Percentiles rank a stretch among this genome's conserved stretches.
phyloP scores from a whole-genome alignment of 2,113 vertebrate species.

The Barbus barbus region DNA sequence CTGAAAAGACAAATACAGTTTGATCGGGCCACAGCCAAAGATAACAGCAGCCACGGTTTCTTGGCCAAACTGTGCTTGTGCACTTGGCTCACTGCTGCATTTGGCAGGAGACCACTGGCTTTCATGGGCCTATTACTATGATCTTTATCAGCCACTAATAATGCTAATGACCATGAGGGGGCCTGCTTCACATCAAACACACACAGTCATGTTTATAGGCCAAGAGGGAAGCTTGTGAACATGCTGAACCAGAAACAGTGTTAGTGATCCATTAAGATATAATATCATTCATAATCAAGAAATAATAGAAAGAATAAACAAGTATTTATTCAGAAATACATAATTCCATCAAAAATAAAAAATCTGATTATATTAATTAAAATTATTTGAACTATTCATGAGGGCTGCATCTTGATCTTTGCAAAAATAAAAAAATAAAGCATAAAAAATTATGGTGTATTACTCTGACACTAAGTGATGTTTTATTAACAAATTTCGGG shows the following conservation, averaged over 20 bases:
- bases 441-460: too few species aligned
- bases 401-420: too few species aligned
- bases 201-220: not conserved
- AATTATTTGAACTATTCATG: not conserved
- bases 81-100: slow-evolving; percentile 27
- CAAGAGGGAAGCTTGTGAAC: not conserved
- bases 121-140: slow-evolving; percentile 47
- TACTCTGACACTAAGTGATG: too few species aligned
- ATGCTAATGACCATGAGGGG: slow-evolving; percentile 47
- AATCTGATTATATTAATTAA: too few species aligned
- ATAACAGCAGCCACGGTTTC: slow-evolving; percentile 48
- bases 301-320: too few species aligned
- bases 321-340: too few species aligned
- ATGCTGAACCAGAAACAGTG: not conserved
- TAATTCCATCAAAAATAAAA: too few species aligned
- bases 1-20: slow-evolving; percentile 43
- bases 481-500: too few species aligned
- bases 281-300: too few species aligned
- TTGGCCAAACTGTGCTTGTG: slow-evolving; percentile 35
- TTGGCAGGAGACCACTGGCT: slow-evolving; percentile 40
- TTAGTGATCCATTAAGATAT: not conserved
- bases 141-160: slow-evolving; percentile 48
- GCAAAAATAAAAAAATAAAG: too few species aligned
- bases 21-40: slow-evolving; percentile 40
- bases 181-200: slow-evolving; percentile 11